Evolutionary conservation across 1,140 invertebrate genomes (phyloP), one percentile per base, ranked within the genome.

Genomic region (Drosophila eugracilis): DNA sequence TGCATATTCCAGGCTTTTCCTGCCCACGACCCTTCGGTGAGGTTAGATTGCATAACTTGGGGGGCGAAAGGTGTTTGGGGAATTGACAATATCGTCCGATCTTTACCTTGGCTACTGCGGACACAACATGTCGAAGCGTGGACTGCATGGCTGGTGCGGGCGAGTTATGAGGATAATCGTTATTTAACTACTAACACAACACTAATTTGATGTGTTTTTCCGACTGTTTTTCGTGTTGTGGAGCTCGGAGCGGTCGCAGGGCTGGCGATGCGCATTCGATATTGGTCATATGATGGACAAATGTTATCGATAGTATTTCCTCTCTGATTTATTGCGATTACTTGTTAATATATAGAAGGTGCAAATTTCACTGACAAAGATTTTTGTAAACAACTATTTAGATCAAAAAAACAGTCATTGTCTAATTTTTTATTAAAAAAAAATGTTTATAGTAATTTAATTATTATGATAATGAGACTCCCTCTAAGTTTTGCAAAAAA

Each of bases 1-100:
- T 32, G 21, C 14, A 66, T 24, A 39, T 54, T 45, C 21, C 49
- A 21, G 67, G 57, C 63, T 83, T 57, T 77, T 78, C 47, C 53
- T 49, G 15, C 55, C 53, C 73, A 32, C 58, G 75, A 59, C 77
- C 83, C 44, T 37, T 45, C 28, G 55, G 72, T 50, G 75, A 88
- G 83, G 83, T 88, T 88, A 88, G 80, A 91, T 91, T 91, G 89
- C 89, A 91, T 91, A 91, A 91, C 79, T 85, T 52, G 19, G 49
- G 34, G 22, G 42, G 24, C 15, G 32, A 62, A 50, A 44, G 30
- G 12, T 39, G 22, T 9, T 45, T 28, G 44, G 24, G 9, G 24
- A 48, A 63, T 49, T 21, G 6, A 39, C 9, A 19, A 26, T 36
- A 9, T 24, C 7, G 41, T 26, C 36, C 49, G 28, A 32, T 44